phyloP scores from a whole-genome alignment of 2,797 vertebrate species.

The Crax fasciolata region DNA sequence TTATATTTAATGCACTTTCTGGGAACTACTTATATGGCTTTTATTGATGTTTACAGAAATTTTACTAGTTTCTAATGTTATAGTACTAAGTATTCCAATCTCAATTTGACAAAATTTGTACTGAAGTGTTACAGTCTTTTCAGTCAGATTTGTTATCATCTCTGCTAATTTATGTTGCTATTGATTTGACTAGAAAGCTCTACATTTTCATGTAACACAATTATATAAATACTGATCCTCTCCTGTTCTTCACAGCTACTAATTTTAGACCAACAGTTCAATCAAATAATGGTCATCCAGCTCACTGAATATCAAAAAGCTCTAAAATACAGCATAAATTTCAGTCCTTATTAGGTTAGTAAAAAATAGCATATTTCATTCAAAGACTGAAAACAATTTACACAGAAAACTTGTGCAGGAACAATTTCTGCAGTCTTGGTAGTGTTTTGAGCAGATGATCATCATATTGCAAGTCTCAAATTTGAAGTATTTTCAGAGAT shows the following conservation, averaged over 20 bases:
- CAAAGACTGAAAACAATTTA: neutral
- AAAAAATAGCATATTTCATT: neutral
- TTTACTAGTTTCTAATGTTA: constrained; percentile 2
- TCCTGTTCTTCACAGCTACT: neutral
- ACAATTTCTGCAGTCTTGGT: neutral
- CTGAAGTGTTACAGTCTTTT: neutral
- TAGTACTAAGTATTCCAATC: neutral
- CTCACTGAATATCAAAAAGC: neutral
- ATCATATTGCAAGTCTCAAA: neutral
- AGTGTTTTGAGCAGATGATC: neutral
- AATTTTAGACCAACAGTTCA: neutral
- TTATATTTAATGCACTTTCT: constrained; percentile 36
- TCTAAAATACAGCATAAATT: neutral
- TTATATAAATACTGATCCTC: neutral
- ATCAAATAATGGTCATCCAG: neutral
- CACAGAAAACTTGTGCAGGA: neutral
- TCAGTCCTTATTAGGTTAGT: neutral
- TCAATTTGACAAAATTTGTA: constrained; percentile 1
- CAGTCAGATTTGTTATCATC: constrained; percentile 18
- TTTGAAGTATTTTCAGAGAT: constrained; percentile 6
- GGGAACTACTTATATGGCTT: constrained; percentile 28
- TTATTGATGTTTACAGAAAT: constrained; percentile 20
- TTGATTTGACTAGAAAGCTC: constrained; percentile 24
- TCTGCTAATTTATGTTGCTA: constrained; percentile 24
- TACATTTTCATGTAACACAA: neutral